phyloP scores from a whole-genome alignment of 2,888 invertebrate genomes.

The Pseudoips prasinana region DNA sequence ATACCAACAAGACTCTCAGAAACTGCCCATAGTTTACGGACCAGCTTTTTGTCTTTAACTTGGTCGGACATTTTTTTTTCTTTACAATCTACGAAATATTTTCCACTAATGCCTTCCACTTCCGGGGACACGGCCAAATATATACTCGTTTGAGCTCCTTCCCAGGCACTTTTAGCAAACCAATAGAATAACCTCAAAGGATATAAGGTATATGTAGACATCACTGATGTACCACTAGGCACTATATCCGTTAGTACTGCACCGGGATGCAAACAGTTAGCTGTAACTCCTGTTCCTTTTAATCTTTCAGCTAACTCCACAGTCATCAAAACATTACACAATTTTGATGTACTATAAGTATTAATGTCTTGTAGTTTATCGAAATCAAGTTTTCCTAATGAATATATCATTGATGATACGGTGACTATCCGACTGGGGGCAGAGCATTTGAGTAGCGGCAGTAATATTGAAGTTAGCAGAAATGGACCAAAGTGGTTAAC shows the following conservation, averaged over 20 bases:
- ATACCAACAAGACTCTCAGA: conserved; percentile 53
- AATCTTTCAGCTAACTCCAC: conserved; percentile 86
- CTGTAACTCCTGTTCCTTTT: conserved; percentile 86
- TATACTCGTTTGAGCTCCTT: conserved; percentile 77
- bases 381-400: conserved; percentile 43
- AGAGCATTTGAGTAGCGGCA: conserved; percentile 64
- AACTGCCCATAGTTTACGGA: conserved; percentile 84
- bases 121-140: conserved; percentile 78
- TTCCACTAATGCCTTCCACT: conserved; percentile 80
- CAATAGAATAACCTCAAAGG: conserved; percentile 57
- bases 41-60: conserved; percentile 71
- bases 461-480: conserved; percentile 83
- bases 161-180: conserved; percentile 48
- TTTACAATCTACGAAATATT: conserved; percentile 83
- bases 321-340: conserved; percentile 88
- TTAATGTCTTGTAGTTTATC: conserved; percentile 35
- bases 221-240: conserved; percentile 48
- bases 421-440: conserved; percentile 64
- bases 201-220: conserved; percentile 12
- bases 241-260: conserved; percentile 83
- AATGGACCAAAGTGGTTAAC: conserved; percentile 84
- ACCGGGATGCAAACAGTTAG: conserved; percentile 92
- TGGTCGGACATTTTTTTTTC: conserved; percentile 54
- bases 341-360: conserved; percentile 82
- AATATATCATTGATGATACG: conserved; percentile 56